These are phyloP conservation scores for Oriolus oriolus DNA, from an alignment of 2,113 vertebrate species.

Conservation along the genomic window DNA sequence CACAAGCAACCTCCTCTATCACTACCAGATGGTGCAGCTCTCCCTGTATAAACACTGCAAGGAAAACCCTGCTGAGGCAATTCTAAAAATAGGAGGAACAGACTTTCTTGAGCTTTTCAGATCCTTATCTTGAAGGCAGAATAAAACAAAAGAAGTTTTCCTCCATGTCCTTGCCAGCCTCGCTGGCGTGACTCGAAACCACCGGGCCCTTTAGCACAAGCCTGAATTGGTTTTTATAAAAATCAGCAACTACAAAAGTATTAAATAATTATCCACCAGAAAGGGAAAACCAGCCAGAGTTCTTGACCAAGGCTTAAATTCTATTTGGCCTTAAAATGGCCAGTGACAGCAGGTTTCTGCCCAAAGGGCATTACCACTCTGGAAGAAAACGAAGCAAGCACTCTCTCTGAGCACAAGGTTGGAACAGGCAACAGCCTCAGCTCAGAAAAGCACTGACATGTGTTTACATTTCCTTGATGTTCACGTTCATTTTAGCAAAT, in stretches of 20 bases:
- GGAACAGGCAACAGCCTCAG: not conserved
- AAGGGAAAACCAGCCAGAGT: not conserved
- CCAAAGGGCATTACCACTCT: not conserved
- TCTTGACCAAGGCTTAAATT: not conserved
- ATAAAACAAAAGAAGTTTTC: slow-evolving; percentile 46
- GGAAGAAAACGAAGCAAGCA: not conserved
- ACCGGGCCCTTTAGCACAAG: not conserved
- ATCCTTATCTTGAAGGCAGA: slow-evolving; percentile 55
- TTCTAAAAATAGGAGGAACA: slow-evolving; percentile 71
- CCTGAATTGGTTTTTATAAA: not conserved
- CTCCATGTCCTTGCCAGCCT: not conserved
- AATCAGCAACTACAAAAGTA: not conserved
- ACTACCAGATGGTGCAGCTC: slow-evolving; percentile 74
- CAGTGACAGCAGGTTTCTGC: not conserved
- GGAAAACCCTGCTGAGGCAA: slow-evolving; percentile 67
- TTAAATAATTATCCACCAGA: slow-evolving; percentile 22
- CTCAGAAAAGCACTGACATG: slow-evolving; percentile 4
- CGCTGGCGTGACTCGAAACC: not conserved
- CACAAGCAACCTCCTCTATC: slow-evolving; percentile 58
- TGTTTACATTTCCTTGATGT: slow-evolving; percentile 25
- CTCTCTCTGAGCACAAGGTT: not conserved
- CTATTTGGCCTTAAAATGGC: not conserved
- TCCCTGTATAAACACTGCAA: slow-evolving; percentile 67
- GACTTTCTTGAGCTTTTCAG: slow-evolving; percentile 56
- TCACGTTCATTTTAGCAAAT: slow-evolving; percentile 29